Evolutionary conservation across 2,113 vertebrate species (phyloP).

Genomic region (Rallus limicola): DNA sequence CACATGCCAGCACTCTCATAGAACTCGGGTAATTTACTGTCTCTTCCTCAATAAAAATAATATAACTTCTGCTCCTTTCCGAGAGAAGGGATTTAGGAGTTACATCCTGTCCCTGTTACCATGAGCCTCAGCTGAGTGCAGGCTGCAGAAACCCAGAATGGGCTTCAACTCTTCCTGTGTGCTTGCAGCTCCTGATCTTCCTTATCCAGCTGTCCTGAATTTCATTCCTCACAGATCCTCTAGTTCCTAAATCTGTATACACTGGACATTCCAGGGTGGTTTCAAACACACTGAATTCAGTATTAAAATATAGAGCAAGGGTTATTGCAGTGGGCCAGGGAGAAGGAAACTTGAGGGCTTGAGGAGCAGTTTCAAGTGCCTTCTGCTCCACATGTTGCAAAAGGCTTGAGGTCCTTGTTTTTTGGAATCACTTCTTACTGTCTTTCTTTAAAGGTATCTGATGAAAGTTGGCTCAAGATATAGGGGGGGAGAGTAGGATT

Average conservation of each 20-base stretch:
- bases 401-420: not conserved
- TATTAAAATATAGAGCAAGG: slow-evolving; percentile 28
- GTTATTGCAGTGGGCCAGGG: not conserved
- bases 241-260: slow-evolving; percentile 47
- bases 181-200: not conserved
- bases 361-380: not conserved
- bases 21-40: not conserved
- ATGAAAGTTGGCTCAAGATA: not conserved
- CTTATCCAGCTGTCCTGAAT: slow-evolving; percentile 8
- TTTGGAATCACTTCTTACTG: not conserved
- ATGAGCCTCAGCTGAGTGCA: not conserved
- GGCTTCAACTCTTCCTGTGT: not conserved
- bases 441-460: not conserved
- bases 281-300: not conserved
- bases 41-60: not conserved
- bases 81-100: not conserved
- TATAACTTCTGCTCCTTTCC: not conserved
- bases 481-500: not conserved
- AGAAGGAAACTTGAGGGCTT: not conserved
- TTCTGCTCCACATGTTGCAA: slow-evolving; percentile 12
- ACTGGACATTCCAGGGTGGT: slow-evolving; percentile 42
- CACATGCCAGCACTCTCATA: fast-evolving
- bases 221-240: slow-evolving; percentile 52
- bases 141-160: not conserved
- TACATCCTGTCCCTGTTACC: not conserved